phyloP scores from a whole-genome alignment of 2,113 vertebrate species.

The Hydropotes inermis region DNA sequence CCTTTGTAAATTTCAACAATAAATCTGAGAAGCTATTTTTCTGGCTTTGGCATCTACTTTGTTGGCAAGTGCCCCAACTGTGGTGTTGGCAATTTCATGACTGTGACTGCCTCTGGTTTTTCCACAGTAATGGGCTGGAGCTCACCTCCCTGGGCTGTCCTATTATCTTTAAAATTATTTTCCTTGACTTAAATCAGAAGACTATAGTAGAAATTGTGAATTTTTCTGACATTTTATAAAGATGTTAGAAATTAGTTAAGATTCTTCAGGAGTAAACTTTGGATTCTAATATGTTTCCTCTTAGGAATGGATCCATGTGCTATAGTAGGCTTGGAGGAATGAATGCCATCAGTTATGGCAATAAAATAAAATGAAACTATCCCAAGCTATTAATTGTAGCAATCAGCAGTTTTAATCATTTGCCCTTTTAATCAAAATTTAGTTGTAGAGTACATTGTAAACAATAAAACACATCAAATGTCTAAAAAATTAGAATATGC shows the following conservation, averaged over 20 bases:
- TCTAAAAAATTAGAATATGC: not conserved
- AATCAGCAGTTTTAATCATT: constrained; percentile 1
- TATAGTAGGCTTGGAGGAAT: not conserved
- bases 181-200: constrained; percentile 37
- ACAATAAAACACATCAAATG: not conserved
- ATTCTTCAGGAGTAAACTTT: not conserved
- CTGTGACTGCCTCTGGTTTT: constrained; percentile 56
- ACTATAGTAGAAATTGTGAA: constrained; percentile 26
- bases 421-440: not conserved
- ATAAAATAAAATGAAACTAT: not conserved
- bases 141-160: constrained; percentile 51
- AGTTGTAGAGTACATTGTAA: not conserved
- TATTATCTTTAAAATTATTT: constrained; percentile 57
- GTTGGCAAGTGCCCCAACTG: constrained; percentile 57
- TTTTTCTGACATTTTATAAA: not conserved
- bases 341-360: not conserved
- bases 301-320: not conserved
- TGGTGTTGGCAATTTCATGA: constrained; percentile 56
- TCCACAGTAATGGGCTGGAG: not conserved
- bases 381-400: not conserved
- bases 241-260: not conserved
- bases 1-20: constrained; percentile 63
- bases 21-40: constrained; percentile 56
- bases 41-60: constrained; percentile 30
- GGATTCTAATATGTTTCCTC: not conserved